Conservation (phyloP, 2,113 vertebrate species). For the Probosciger aterrimus region DNA sequence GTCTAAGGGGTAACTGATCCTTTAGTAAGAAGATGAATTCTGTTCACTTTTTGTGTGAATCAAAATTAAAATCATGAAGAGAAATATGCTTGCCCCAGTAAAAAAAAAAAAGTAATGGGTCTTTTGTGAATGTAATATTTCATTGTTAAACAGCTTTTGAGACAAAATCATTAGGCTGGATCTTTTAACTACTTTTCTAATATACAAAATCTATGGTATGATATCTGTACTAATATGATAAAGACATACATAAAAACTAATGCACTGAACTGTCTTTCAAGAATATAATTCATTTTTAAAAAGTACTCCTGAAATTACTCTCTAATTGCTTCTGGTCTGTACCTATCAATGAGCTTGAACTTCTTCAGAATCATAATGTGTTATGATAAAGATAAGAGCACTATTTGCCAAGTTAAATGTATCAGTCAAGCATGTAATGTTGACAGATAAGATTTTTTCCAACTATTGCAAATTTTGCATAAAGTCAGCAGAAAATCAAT, state of each 20-base stretch:
- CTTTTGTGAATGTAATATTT: not conserved
- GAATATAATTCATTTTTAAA: not conserved
- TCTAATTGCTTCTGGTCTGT: not conserved
- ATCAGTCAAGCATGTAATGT: not conserved
- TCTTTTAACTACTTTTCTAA: not conserved
- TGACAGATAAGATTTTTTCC: not conserved
- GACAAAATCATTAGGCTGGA: not conserved
- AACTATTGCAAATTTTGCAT: not conserved
- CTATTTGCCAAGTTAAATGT: not conserved
- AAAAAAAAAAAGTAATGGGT: rapidly evolving
- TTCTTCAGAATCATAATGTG: not conserved
- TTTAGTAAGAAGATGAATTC: not conserved
- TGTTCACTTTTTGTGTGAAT: not conserved
- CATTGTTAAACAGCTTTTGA: not conserved
- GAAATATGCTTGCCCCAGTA: not conserved
- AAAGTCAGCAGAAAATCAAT: not conserved
- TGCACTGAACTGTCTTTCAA: not conserved
- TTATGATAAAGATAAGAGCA: not conserved
- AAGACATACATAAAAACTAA: not conserved
- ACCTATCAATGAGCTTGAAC: not conserved
- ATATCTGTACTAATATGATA: not conserved
- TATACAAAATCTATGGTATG: not conserved
- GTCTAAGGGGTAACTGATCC: not conserved
- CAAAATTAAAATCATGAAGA: not conserved
- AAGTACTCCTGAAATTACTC: not conserved